phyloP scores from a whole-genome alignment of 1,140 invertebrate species.

The Cardiocondyla obscurior region DNA sequence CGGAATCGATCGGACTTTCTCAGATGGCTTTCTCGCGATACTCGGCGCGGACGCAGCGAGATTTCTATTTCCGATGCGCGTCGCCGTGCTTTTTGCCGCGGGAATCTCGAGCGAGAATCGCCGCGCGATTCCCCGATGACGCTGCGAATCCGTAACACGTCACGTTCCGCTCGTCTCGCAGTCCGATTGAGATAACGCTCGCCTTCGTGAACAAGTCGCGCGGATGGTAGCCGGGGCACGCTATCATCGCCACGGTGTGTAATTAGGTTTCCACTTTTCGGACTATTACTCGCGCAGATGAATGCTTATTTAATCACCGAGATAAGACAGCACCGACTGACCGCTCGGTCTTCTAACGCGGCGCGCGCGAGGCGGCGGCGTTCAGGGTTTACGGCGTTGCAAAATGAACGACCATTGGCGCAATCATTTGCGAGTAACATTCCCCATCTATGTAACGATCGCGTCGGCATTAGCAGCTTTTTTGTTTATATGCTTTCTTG shows the following conservation, averaged over 20 bases:
- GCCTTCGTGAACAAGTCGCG: conserved; percentile 6
- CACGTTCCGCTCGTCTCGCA: conserved; percentile 30
- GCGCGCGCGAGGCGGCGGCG: background rate
- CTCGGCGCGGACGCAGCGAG: background rate
- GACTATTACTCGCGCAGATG: background rate
- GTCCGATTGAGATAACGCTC: conserved; percentile 50
- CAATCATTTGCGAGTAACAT: conserved; percentile 24
- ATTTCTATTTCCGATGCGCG: conserved; percentile 37
- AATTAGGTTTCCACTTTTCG: conserved; percentile 38
- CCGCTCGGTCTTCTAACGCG: background rate
- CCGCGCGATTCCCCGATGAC: conserved; percentile 42
- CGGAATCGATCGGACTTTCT: conserved; percentile 11
- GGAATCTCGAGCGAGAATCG: conserved; percentile 40
- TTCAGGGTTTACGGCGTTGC: conserved; percentile 14
- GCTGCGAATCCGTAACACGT: conserved; percentile 41
- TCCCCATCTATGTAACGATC: conserved; percentile 44
- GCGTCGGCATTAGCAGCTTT: background rate
- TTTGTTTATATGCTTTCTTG: conserved; percentile 31
- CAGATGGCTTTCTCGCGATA: conserved; percentile 40
- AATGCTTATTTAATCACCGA: conserved; percentile 11
- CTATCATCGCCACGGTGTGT: conserved; percentile 6
- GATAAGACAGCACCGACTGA: background rate
- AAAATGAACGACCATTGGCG: background rate
- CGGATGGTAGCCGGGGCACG: background rate
- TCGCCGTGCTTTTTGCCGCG: background rate